Evolutionary conservation across 2,113 vertebrate species (phyloP).

Genomic region (Corvus cornix): DNA sequence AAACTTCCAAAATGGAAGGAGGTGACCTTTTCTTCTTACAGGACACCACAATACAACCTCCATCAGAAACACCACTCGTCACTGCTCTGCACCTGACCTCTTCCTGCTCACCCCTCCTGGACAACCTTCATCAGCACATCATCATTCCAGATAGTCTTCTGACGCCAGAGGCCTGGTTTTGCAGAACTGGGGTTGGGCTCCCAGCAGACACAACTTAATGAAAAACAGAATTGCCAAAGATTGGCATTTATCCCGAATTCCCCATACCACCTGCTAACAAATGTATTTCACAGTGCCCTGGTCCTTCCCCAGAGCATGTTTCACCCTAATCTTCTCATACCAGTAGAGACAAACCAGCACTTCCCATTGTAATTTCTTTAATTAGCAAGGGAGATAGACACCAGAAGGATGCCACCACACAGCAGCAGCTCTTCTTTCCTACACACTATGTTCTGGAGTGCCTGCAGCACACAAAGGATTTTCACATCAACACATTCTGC

Average conservation of each 20-base stretch:
- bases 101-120: neutral
- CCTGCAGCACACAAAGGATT: neutral
- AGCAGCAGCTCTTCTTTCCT: neutral
- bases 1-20: neutral
- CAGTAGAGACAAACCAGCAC: neutral
- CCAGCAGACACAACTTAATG: neutral
- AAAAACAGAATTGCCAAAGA: neutral
- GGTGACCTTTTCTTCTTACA: neutral
- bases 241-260: neutral
- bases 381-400: neutral
- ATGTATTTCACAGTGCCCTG: rapidly evolving
- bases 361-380: neutral
- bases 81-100: neutral
- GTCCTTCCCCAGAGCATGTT: neutral
- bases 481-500: neutral
- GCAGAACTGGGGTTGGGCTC: neutral
- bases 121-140: neutral
- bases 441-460: neutral
- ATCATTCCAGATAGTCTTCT: neutral
- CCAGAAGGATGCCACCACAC: neutral
- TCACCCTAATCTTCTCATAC: neutral
- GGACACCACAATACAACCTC: neutral
- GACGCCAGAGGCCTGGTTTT: neutral
- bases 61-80: neutral
- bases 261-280: neutral